Evolutionary conservation across 2,888 invertebrate species (phyloP), one percentile per base, ranked within the genome.

Genomic region (Drosophila robusta): DNA sequence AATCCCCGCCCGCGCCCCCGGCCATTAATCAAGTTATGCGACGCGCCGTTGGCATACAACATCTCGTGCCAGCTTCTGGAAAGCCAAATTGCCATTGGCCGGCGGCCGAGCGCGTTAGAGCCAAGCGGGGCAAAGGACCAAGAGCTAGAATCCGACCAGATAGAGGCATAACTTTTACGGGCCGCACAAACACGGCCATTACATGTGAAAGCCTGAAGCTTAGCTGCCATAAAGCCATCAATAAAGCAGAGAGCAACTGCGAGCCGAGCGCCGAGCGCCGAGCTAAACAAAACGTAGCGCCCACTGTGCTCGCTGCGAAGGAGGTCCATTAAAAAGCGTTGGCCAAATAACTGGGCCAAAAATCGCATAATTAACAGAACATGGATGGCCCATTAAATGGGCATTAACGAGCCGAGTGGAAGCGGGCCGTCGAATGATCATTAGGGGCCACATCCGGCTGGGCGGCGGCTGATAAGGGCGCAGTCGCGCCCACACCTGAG

Each of bases 311-410:
- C 16, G 16, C 39, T 14, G 39, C 16, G 39, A 16, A 7, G 34
- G 9, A 18, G 62, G 58, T 34, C 71, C 76, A 83, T 83, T 83
- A 78, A 83, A 83, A 83, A 83, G 74, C 77, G 71, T 63, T 78
- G 75, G 68, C 52, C 50, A 64, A 72, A 75, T 83, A 86, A 86
- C 80, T 83, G 80, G 69, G 63, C 65, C 78, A 70, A 86, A 83
- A 83, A 83, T 83, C 81, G 79, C 61, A 83, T 86, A 83, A 83
- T 86, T 83, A 83, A 83, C 87, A 70, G 70, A 61, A 45, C 78
- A 65, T 56, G 61, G 78, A 49, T 55, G 65, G 70, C 60, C 74
- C 74, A 86, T 86, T 81, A 83, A 83, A 83, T 61, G 68, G 46
- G 58, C 87, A 86, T 83, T 76, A 83, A 71, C 46, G 14, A 39